phyloP scores from a whole-genome alignment of 2,113 vertebrate genomes.

The Orientallactaga bullata region DNA sequence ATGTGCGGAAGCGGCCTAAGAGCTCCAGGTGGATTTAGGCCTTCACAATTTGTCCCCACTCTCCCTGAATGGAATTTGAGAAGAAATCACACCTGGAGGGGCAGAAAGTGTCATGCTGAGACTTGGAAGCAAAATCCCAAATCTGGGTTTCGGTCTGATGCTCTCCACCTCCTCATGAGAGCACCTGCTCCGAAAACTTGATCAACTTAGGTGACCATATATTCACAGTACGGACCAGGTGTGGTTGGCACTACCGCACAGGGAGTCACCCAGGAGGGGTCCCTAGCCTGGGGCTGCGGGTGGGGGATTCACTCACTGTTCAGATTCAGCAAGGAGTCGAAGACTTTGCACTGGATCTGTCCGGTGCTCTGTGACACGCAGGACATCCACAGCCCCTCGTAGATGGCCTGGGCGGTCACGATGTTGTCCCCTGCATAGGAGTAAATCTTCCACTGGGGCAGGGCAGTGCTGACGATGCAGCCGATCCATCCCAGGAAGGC shows the following conservation, averaged over 20 bases:
- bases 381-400: constrained; percentile 94
- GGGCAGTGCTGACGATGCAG: constrained; percentile 89
- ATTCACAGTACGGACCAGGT: background rate
- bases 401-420: constrained; percentile 92
- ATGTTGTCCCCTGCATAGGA: constrained; percentile 93
- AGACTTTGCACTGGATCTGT: constrained; percentile 90
- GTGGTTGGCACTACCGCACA: background rate
- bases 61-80: background rate
- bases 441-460: constrained; percentile 94
- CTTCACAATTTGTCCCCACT: background rate
- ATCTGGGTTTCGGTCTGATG: background rate
- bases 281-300: too few species aligned
- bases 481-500: constrained; percentile 89
- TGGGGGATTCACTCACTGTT: constrained; percentile 87
- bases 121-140: background rate
- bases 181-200: background rate
- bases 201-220: background rate
- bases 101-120: background rate
- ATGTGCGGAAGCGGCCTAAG: background rate
- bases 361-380: constrained; percentile 92
- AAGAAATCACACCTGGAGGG: background rate
- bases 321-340: constrained; percentile 91
- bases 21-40: background rate
- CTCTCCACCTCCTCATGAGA: background rate
- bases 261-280: background rate